Evolutionary conservation across 23 tunicate genomes (phyloP).

Genomic region (Trididemnum nubilum): DNA sequence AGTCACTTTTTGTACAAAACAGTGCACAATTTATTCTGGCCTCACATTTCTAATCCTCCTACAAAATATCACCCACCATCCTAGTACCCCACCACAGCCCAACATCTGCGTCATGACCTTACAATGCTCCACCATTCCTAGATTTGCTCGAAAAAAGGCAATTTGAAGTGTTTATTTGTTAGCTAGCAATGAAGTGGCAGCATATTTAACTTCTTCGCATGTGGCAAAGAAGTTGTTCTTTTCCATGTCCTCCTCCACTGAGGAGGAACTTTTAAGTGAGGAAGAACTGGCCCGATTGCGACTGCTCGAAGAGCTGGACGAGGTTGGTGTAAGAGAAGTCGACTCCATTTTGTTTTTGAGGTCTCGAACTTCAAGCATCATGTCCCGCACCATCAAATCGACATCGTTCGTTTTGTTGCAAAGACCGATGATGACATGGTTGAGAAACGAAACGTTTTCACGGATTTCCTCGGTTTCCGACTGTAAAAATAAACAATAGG

Average conservation of each 20-base stretch:
- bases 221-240: not conserved
- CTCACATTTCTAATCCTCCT: too few relatives aligned
- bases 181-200: too few relatives aligned
- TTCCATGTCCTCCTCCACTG: not conserved
- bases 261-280: not conserved
- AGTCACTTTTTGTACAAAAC: too few relatives aligned
- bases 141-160: too few relatives aligned
- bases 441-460: slow-evolving; percentile 60
- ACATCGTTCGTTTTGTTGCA: slow-evolving; percentile 64
- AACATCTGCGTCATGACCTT: too few relatives aligned
- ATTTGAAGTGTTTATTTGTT: too few relatives aligned
- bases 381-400: slow-evolving; percentile 61
- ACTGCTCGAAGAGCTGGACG: not conserved
- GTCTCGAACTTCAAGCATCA: slow-evolving; percentile 5
- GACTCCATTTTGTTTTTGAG: slow-evolving; percentile 14
- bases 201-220: slow-evolving; percentile 9
- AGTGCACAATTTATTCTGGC: too few relatives aligned
- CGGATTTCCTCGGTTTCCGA: slow-evolving; percentile 77
- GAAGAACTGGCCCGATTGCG: not conserved
- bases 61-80: too few relatives aligned
- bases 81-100: too few relatives aligned
- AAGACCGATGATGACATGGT: slow-evolving; percentile 37
- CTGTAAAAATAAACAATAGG: slow-evolving; percentile 27
- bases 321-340: not conserved
- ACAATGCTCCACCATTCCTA: too few relatives aligned